phyloP scores from a whole-genome alignment of 1,140 invertebrate species.

The Apocrypta bakeri region DNA sequence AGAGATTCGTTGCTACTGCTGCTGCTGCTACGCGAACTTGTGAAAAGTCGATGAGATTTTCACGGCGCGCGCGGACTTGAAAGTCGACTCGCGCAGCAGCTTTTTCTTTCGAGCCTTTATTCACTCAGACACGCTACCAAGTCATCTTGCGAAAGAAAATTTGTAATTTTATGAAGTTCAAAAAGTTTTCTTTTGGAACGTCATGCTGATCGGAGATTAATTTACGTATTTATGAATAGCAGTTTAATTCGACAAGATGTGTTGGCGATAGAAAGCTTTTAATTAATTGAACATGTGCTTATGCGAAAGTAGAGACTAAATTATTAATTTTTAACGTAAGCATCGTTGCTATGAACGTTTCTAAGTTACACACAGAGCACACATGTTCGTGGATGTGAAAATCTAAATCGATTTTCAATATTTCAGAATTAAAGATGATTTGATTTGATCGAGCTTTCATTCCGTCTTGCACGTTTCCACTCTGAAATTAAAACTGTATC shows the following conservation, averaged over 20 bases:
- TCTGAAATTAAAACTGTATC: neutral
- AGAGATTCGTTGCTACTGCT: neutral
- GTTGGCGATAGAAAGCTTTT: neutral
- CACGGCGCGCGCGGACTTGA: constrained; percentile 14
- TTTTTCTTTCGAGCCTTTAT: constrained; percentile 1
- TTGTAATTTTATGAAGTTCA: neutral
- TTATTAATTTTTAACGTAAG: too few species aligned
- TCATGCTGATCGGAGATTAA: neutral
- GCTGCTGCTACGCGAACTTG: neutral
- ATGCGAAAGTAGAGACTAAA: too few species aligned
- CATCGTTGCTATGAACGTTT: too few species aligned
- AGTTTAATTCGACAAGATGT: too few species aligned
- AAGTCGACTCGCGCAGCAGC: neutral
- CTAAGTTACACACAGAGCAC: neutral
- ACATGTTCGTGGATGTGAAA: neutral
- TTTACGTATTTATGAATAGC: too few species aligned
- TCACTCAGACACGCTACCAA: neutral
- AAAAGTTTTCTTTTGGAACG: neutral
- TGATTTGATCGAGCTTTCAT: too few species aligned
- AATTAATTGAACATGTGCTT: neutral
- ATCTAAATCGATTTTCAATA: neutral
- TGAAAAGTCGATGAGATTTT: constrained; percentile 38
- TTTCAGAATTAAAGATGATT: too few species aligned
- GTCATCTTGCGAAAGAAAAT: neutral
- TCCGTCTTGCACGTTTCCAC: neutral